These are phyloP conservation scores for Athrips mouffetella DNA, from an alignment of 2,888 invertebrate species.

Conservation along the genomic window DNA sequence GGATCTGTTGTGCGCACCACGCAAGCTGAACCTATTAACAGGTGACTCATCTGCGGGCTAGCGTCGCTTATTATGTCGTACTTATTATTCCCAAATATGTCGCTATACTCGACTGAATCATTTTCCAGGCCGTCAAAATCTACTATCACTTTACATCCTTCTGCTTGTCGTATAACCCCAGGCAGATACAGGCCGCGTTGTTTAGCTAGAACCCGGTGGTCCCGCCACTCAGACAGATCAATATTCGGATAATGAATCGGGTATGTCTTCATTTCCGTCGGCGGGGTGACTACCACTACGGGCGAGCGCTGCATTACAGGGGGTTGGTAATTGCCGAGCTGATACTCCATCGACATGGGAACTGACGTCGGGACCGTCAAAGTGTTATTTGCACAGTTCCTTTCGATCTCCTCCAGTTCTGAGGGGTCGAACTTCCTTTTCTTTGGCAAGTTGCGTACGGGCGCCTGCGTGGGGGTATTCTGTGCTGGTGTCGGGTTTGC, in stretches of 20 bases:
- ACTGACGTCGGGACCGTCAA: conserved; percentile 40
- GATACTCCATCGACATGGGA: conserved; percentile 51
- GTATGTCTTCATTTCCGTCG: conserved; percentile 72
- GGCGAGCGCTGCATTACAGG: conserved; percentile 59
- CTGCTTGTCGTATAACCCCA: conserved; percentile 89
- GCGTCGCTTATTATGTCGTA: conserved; percentile 96
- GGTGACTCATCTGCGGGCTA: conserved; percentile 90
- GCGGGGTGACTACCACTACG: conserved; percentile 72
- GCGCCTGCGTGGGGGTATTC: conserved; percentile 71
- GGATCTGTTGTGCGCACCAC: conserved; percentile 85
- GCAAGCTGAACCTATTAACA: conserved; percentile 87
- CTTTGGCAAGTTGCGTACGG: conserved; percentile 91
- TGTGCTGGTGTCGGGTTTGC: conserved; percentile 47
- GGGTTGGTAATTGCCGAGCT: conserved; percentile 45
- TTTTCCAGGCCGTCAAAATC: conserved; percentile 88
- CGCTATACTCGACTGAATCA: conserved; percentile 83
- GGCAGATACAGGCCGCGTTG: conserved; percentile 90
- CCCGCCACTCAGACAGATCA: conserved; percentile 95
- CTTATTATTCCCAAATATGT: conserved; percentile 87
- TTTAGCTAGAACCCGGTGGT: conserved; percentile 94
- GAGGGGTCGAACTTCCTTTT: conserved; percentile 93
- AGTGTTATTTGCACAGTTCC: conserved; percentile 57
- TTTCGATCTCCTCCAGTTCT: conserved; percentile 84
- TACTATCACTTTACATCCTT: conserved; percentile 85
- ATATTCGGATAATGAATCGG: conserved; percentile 79